Base-by-base conservation (phyloP, 2,797 vertebrate genomes). In the Anas flavirostris region DNA sequence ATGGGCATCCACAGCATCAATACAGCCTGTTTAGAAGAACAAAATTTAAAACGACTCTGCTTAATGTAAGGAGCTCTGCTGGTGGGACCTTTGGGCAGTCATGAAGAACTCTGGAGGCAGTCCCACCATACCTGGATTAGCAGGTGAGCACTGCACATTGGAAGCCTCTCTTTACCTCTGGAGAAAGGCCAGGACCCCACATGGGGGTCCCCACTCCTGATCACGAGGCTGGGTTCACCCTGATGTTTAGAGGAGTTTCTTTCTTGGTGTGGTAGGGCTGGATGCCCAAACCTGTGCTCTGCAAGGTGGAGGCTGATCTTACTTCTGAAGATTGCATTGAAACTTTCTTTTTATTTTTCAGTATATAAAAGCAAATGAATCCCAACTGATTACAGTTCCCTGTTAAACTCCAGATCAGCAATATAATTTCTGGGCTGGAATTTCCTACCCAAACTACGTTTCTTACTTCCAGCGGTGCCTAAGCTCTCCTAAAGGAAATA, bases 401-500 rank as follows among this genome's bases (percentile, higher is more conserved):
- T 55, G 28, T 53, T 82, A 75, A 92, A 55, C 15, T 93, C 48
- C 2, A 1, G 15, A 73, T 70, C 56, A 64, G 26, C 28, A 44
- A 10, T 43, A 50, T 16, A 2, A 26, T 70, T 90, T 90, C 77
- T 84, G 46, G 35, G 9, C 31, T 90, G 53, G 56, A 90, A 83
- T 82, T 88, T 88, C 64, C 39, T 58, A 11, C 7, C 33, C 25
- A 46, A 80, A 67, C 19, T 8, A 1, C 21, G 9, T 75, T 91
- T 52, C 52, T 79, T 66, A 26, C 66, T 87, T 92, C 52, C 60
- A 86, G 52, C 48, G 74, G 31, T 77, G 85, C 55, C 56, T 86
- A 76, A 94, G 28, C 9, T 84, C 52, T 94, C 91, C 70, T 91
- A 52, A 79, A 93, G 64, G 80, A 93, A 88, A 90, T 84, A 70